phyloP scores from a whole-genome alignment of 2,888 invertebrate species.

The Sesamia inferens region DNA sequence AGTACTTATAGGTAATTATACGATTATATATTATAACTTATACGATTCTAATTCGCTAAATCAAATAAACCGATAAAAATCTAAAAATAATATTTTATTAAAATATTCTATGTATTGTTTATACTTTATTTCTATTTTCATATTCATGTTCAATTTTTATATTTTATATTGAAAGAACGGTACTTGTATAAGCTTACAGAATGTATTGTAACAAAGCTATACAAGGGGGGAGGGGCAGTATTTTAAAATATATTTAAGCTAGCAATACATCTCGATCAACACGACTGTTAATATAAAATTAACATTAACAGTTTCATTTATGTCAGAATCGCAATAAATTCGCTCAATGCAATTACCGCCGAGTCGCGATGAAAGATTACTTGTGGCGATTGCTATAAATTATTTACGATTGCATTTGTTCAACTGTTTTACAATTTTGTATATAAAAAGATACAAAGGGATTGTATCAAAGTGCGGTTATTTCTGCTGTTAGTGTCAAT shows the following conservation, averaged over 20 bases:
- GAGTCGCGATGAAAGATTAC: conserved; percentile 52
- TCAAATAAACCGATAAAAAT: too few relatives aligned
- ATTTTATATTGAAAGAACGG: too few relatives aligned
- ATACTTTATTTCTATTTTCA: not conserved
- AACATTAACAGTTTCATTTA: conserved; percentile 44
- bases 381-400: conserved; percentile 46
- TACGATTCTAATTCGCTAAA: too few relatives aligned
- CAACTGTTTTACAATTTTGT: conserved; percentile 45
- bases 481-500: conserved; percentile 1
- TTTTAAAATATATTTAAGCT: not conserved
- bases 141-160: too few relatives aligned
- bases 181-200: too few relatives aligned
- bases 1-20: too few relatives aligned
- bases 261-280: conserved; percentile 32
- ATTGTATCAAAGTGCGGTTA: conserved; percentile 1
- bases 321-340: conserved; percentile 54
- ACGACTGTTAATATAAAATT: conserved; percentile 44
- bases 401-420: conserved; percentile 57
- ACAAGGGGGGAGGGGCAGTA: too few relatives aligned
- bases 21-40: too few relatives aligned
- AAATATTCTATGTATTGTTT: too few relatives aligned
- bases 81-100: too few relatives aligned
- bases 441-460: conserved; percentile 23
- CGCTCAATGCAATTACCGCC: conserved; percentile 45
- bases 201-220: too few relatives aligned